These are phyloP conservation scores for Papilio xuthus DNA, from an alignment of 1,140 invertebrate genomes.

Conservation along the genomic window DNA sequence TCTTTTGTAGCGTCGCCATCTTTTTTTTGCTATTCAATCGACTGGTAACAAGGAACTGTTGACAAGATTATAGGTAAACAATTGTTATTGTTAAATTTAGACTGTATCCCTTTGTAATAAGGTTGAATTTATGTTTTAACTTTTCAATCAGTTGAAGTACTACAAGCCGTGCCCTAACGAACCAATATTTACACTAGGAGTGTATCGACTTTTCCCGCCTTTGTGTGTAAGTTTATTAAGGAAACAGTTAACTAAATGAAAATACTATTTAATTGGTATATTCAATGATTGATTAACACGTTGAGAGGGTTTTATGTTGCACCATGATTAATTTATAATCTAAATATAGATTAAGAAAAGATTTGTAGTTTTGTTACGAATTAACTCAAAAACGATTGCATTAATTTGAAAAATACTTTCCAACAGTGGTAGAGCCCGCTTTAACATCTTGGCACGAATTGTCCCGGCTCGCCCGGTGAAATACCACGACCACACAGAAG, in stretches of 20 bases:
- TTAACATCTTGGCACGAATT: no score
- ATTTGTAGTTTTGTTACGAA: no score
- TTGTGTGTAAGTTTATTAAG: neutral
- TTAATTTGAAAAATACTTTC: no score
- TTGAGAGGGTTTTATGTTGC: no score
- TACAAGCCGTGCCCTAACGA: slow-evolving; percentile 2
- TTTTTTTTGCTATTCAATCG: slow-evolving; percentile 16
- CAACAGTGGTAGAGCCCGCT: no score
- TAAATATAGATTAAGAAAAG: no score
- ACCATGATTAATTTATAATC: no score
- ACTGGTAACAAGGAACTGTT: slow-evolving; percentile 6
- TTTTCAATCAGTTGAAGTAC: slow-evolving; percentile 14
- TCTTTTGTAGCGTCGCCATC: neutral
- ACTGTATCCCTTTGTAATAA: neutral
- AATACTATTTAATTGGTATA: neutral
- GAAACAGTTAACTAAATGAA: slow-evolving; percentile 1
- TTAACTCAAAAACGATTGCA: no score
- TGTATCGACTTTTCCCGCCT: slow-evolving; percentile 15
- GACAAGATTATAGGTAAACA: slow-evolving; percentile 23
- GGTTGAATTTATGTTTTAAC: neutral
- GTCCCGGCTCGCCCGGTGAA: no score
- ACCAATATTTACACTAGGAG: slow-evolving; percentile 11
- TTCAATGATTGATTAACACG: neutral
- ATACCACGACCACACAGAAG: no score
- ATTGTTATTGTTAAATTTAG: neutral